Percentiles rank a stretch among this genome's conserved stretches.
phyloP scores from a whole-genome alignment of 2,113 vertebrate species.

The Hyla sarda region DNA sequence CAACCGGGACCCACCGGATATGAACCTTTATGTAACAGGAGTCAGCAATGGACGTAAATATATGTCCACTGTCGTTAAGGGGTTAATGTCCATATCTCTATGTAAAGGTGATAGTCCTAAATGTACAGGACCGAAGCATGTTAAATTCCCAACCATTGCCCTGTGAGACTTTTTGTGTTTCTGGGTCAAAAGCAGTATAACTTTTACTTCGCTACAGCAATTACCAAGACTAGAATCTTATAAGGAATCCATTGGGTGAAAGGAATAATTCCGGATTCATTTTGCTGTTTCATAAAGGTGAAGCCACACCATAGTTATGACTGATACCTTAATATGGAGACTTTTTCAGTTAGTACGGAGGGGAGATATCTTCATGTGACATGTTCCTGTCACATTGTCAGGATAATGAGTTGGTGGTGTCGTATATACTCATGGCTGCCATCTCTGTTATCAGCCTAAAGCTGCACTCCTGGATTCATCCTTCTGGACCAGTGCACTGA shows the following conservation, averaged over 20 bases:
- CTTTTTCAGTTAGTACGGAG: background rate
- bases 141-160: background rate
- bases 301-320: background rate
- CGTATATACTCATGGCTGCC: background rate
- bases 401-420: background rate
- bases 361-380: background rate
- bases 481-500: background rate
- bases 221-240: background rate
- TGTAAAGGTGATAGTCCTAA: no score
- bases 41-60: no score
- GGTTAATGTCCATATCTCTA: no score
- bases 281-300: background rate
- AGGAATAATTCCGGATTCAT: background rate
- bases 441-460: constrained; percentile 16
- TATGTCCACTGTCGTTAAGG: no score
- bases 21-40: no score
- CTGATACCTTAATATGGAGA: background rate
- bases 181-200: background rate
- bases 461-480: background rate
- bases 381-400: background rate
- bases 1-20: no score
- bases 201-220: background rate
- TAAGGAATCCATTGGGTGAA: background rate
- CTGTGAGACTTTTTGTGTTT: background rate
- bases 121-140: no score